Evolutionary conservation across 2,888 invertebrate genomes (phyloP).

Genomic region (Cataglyphis livida): DNA sequence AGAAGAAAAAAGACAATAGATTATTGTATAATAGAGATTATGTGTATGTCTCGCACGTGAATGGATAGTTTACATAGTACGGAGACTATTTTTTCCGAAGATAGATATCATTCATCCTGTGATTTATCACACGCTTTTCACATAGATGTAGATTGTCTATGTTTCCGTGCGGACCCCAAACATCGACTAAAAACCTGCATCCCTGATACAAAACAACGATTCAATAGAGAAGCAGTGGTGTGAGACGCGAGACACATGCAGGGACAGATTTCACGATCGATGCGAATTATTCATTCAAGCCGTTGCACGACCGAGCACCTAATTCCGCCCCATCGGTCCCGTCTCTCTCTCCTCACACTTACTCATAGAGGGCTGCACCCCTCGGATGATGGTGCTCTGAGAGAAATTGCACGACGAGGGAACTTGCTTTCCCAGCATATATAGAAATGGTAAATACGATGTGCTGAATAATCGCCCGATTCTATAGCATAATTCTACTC

Average conservation of each 20-base stretch:
- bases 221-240: conserved; percentile 55
- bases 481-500: conserved; percentile 31
- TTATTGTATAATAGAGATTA: background rate
- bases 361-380: conserved; percentile 27
- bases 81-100: conserved; percentile 12
- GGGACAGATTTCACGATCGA: conserved; percentile 71
- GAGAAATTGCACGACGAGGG: background rate
- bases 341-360: background rate
- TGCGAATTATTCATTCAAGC: conserved; percentile 66
- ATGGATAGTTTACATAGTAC: background rate
- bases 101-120: background rate
- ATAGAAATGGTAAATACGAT: conserved; percentile 50
- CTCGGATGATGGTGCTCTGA: conserved; percentile 15
- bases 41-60: background rate
- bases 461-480: conserved; percentile 35
- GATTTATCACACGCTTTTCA: conserved; percentile 17
- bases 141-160: conserved; percentile 16
- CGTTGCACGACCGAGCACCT: conserved; percentile 59
- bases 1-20: background rate
- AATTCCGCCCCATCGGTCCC: conserved; percentile 67
- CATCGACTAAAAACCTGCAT: conserved; percentile 18
- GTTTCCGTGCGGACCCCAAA: conserved; percentile 12
- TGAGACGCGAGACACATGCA: conserved; percentile 36
- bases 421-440: conserved; percentile 24
- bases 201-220: conserved; percentile 30